Percentiles rank a stretch among this genome's conserved stretches.
These are phyloP conservation scores for Zaprionus bogoriensis DNA, from an alignment of 2,888 invertebrate genomes.

Conservation along the genomic window DNA sequence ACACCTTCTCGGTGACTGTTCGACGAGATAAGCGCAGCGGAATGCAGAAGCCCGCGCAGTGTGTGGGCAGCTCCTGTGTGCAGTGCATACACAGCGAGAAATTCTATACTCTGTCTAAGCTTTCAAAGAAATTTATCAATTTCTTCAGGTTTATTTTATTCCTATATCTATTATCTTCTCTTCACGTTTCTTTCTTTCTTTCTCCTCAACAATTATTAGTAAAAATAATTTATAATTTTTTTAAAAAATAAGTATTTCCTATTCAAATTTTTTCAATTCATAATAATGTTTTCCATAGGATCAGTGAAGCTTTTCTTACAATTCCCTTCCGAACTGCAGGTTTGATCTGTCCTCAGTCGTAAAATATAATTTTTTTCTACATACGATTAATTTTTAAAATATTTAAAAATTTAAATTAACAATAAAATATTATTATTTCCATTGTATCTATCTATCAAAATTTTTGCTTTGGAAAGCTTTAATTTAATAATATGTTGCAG, in stretches of 20 bases:
- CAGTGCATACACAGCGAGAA: not conserved
- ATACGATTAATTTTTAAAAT: not conserved
- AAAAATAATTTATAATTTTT: no score
- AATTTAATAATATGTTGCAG: no score
- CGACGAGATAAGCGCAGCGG: slow-evolving; percentile 58
- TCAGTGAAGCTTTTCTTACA: not conserved
- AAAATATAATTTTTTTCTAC: not conserved
- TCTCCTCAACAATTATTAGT: no score
- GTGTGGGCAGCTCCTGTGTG: slow-evolving; percentile 2
- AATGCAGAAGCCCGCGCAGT: slow-evolving; percentile 50
- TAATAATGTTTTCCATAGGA: not conserved
- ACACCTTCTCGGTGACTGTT: slow-evolving; percentile 47
- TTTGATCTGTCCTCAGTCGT: no score
- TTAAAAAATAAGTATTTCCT: no score
- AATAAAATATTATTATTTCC: not conserved
- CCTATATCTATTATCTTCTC: no score
- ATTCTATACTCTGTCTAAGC: not conserved
- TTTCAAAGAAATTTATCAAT: no score
- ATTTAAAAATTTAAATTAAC: not conserved
- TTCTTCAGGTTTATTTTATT: no score
- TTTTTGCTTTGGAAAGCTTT: not conserved
- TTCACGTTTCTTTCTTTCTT: no score
- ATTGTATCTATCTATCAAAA: no score
- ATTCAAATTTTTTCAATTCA: no score
- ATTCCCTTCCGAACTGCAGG: no score